Evolutionary conservation across 2,888 invertebrate species (phyloP), one percentile per base, ranked within the genome.

Genomic region (Agrotis ipsilon): DNA sequence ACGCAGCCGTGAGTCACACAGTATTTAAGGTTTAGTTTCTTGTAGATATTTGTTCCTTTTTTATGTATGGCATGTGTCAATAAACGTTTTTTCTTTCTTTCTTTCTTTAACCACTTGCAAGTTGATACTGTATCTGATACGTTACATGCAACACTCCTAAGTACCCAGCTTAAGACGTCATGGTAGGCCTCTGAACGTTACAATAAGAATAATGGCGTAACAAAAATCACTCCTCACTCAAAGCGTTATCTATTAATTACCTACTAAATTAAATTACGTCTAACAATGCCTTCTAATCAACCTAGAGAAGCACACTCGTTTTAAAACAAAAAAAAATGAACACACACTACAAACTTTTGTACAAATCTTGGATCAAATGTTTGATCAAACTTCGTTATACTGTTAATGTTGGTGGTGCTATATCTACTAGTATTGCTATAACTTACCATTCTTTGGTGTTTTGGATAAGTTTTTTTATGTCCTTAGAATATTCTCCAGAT

Each of bases 251-350:
- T 89, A 91, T 27, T 79, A 54, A 62, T 52, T 54, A 87, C 87
- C 80, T 84, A 88, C 84, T 63, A 86, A 84, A 84, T 52, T 81
- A 83, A 82, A 70, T 61, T 61, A 83, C 80, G 58, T 73, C 86
- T 88, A 90, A 87, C 83, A 88, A 86, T 86, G 89, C 82, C 83
- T 87, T 85, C 88, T 82, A 78, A 80, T 80, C 45, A 74, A 86
- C 84, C 83, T 86, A 78, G 58, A 78, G 11, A 39, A 84, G 72
- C 72, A 75, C 71, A 78, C 72, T 62, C 69, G 55, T 55, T 51
- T 32, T 59, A 69, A 79, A 65, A 80, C 32, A 24, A 80, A 85
- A 81, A 43, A 3, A 75, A 75, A 62, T 63, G 0, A 62, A 68
- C 85, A 89, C 86, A 87, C 87, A 83, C 90, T 89, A 88, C 85